These are phyloP conservation scores for Polypedilum pembai DNA, from an alignment of 1,140 invertebrate genomes.

Conservation along the genomic window DNA sequence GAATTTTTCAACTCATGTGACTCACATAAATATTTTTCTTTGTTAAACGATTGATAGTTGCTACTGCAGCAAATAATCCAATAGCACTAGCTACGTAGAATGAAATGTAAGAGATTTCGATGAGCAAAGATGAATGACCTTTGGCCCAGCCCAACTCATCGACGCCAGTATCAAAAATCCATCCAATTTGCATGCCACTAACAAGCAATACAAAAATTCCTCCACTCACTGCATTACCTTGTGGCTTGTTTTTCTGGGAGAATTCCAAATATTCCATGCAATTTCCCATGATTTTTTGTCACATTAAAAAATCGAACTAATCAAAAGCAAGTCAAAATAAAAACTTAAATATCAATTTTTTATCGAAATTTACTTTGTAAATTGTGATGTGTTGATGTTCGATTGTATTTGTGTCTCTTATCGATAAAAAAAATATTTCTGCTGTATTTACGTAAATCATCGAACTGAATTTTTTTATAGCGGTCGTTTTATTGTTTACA, in stretches of 20 bases:
- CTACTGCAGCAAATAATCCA: not conserved
- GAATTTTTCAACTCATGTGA: not conserved
- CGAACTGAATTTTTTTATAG: no score
- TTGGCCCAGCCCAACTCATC: not conserved
- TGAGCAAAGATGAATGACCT: not conserved
- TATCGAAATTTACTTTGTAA: no score
- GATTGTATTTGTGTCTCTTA: no score
- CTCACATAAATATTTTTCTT: constrained; percentile 22
- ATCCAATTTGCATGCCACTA: constrained; percentile 11
- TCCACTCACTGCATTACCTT: not conserved
- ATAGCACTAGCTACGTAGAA: not conserved
- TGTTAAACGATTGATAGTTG: not conserved
- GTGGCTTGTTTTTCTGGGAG: not conserved
- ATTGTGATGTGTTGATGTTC: no score
- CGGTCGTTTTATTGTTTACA: no score
- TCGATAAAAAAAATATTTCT: no score
- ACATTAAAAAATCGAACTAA: no score
- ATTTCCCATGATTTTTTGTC: not conserved
- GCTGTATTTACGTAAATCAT: no score
- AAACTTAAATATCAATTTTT: no score
- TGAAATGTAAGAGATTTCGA: not conserved
- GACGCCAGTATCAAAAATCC: not conserved
- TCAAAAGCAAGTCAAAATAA: no score
- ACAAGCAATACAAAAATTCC: not conserved
- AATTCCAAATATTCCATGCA: not conserved